phyloP scores from a whole-genome alignment of 2,113 vertebrate genomes.

The Sisor rabdophorus region DNA sequence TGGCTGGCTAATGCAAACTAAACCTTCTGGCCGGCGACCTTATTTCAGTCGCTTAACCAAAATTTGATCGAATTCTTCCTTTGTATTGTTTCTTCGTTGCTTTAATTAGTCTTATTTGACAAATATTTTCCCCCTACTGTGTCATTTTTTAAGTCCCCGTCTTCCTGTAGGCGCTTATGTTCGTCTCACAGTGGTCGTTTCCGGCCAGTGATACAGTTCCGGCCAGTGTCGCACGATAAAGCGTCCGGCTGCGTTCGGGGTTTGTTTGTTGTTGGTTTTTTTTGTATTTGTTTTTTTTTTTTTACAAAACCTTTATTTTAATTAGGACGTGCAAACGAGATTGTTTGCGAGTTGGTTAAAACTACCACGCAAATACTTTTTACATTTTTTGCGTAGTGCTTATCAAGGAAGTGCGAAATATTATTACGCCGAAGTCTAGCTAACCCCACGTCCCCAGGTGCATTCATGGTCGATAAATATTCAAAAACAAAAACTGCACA shows the following conservation, averaged over 20 bases:
- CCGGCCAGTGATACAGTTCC: conserved; percentile 72
- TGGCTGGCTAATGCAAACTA: conserved; percentile 38
- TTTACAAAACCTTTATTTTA: too few species aligned
- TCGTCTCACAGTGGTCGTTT: conserved; percentile 69
- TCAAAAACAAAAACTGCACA: not conserved
- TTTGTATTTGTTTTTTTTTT: not conserved
- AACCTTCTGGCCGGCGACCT: not conserved
- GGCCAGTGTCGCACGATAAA: conserved; percentile 59
- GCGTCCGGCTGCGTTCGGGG: conserved; percentile 39
- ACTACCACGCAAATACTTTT: not conserved
- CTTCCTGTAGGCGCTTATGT: conserved; percentile 60
- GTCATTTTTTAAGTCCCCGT: conserved; percentile 61
- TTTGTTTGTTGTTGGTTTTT: too few species aligned
- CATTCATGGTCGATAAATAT: conserved; percentile 4
- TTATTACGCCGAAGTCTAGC: not conserved
- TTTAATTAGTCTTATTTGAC: conserved; percentile 46
- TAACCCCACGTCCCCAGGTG: not conserved
- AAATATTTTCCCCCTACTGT: conserved; percentile 61
- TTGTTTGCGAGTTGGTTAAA: not conserved
- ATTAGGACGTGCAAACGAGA: not conserved
- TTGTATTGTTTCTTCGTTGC: conserved; percentile 45
- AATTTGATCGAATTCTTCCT: not conserved
- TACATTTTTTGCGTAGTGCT: not conserved
- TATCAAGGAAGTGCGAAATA: not conserved
- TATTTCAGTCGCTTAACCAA: not conserved